These are phyloP conservation scores for Ascidia mentula DNA, from an alignment of 23 tunicate genomes.

Conservation along the genomic window DNA sequence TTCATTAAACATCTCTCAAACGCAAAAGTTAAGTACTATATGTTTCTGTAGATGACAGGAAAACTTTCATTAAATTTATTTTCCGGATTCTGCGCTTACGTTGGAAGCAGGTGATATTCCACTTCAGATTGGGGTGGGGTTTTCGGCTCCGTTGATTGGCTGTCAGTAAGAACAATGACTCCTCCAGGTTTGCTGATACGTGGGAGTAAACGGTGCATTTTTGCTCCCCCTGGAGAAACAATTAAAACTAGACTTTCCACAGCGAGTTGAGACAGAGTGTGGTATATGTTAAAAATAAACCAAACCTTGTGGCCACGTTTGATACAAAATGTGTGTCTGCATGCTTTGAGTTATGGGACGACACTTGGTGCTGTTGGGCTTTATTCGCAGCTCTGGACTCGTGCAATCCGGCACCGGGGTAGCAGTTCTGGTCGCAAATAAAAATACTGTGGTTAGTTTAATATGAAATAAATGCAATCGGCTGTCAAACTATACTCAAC, in stretches of 20 bases:
- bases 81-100: slow-evolving; percentile 22
- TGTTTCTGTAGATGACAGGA: too few species aligned
- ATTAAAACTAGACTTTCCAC: too few species aligned
- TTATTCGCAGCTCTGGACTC: slow-evolving; percentile 70
- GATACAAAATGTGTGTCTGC: slow-evolving; percentile 27
- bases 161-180: slow-evolving; percentile 39
- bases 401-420: slow-evolving; percentile 58
- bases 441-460: too few species aligned
- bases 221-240: slow-evolving; percentile 32
- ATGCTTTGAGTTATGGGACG: slow-evolving; percentile 61
- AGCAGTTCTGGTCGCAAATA: slow-evolving; percentile 14
- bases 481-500: too few species aligned
- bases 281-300: background rate
- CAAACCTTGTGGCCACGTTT: slow-evolving; percentile 45
- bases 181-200: slow-evolving; percentile 53
- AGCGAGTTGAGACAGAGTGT: too few species aligned
- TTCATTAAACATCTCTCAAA: too few species aligned
- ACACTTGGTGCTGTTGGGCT: slow-evolving; percentile 84
- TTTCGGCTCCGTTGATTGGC: slow-evolving; percentile 60
- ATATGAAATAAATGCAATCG: too few species aligned
- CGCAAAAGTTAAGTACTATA: too few species aligned
- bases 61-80: too few species aligned
- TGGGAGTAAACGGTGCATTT: slow-evolving; percentile 68
- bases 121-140: slow-evolving; percentile 92
- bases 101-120: slow-evolving; percentile 54